Percentiles rank a stretch among this genome's conserved stretches.
Evolutionary conservation across 2,888 invertebrate genomes (phyloP).

Genomic region (Nemurella pictetii): DNA sequence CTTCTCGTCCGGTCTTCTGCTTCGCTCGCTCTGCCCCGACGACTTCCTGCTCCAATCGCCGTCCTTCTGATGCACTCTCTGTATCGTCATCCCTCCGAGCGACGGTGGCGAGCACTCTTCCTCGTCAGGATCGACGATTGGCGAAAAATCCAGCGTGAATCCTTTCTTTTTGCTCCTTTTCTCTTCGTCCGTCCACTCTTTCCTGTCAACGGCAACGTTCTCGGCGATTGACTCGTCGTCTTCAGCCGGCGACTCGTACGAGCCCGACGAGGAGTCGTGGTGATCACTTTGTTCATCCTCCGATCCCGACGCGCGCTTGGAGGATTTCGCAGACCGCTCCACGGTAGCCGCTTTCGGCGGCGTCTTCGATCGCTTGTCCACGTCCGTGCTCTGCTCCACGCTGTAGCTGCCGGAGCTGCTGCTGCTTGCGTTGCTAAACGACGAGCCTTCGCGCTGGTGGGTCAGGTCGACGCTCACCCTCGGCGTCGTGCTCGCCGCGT

Average conservation of each 20-base stretch:
- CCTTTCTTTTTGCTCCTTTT: conserved; percentile 71
- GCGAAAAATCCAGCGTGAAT: conserved; percentile 74
- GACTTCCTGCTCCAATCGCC: conserved; percentile 52
- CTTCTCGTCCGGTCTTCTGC: conserved; percentile 46
- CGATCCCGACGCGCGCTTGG: conserved; percentile 2
- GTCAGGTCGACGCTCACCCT: conserved; percentile 37
- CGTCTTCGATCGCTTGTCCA: conserved; percentile 29
- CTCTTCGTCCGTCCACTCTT: conserved; percentile 68
- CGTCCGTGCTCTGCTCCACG: conserved; percentile 45
- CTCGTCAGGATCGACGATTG: conserved; percentile 55
- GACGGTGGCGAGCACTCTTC: conserved; percentile 59
- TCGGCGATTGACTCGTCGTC: conserved; percentile 59
- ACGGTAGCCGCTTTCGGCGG: conserved; percentile 7
- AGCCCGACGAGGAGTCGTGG: conserved; percentile 70
- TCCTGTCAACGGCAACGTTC: conserved; percentile 30
- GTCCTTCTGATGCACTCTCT: conserved; percentile 51
- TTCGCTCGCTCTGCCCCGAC: conserved; percentile 34
- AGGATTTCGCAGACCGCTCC: neutral
- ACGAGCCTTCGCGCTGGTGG: conserved; percentile 42
- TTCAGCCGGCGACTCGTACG: conserved; percentile 74
- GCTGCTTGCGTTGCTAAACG: conserved; percentile 48
- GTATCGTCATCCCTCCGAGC: conserved; percentile 55
- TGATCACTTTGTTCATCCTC: conserved; percentile 58
- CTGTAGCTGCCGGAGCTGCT: conserved; percentile 49
- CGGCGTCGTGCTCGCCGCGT: conserved; percentile 38